phyloP scores from a whole-genome alignment of 2,113 vertebrate species.

The mouse (Mus musculus) region DNA sequence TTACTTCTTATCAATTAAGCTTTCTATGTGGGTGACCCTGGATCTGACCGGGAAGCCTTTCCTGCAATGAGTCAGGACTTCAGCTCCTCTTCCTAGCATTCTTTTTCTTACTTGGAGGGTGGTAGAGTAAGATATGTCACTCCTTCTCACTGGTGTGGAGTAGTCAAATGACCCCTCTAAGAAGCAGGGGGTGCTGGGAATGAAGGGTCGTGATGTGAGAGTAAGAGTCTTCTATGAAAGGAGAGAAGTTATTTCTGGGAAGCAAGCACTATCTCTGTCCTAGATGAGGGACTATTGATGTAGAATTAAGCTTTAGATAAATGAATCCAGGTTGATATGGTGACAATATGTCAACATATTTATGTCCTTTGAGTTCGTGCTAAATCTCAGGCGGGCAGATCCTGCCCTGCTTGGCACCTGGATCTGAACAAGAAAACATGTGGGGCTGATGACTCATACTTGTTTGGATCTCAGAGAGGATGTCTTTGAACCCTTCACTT shows the following conservation, averaged over 20 bases:
- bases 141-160: neutral
- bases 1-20: constrained; percentile 28
- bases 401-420: constrained; percentile 43
- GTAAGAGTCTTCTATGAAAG: neutral
- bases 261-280: neutral
- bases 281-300: neutral
- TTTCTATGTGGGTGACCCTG: neutral
- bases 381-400: constrained; percentile 44
- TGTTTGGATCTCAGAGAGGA: constrained; percentile 70
- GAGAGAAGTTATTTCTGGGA: neutral
- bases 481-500: constrained; percentile 36
- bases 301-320: neutral
- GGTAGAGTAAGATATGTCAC: neutral
- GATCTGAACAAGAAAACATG: constrained; percentile 69
- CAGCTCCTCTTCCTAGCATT: neutral
- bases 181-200: neutral
- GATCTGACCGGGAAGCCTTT: constrained; percentile 20
- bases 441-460: constrained; percentile 71
- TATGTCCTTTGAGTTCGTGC: constrained; percentile 35
- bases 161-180: neutral
- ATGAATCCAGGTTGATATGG: neutral
- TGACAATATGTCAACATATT: constrained; percentile 51
- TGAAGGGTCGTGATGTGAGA: neutral
- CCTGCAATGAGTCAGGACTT: neutral
- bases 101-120: neutral